These are phyloP conservation scores for Opisthocomus hoazin DNA, from an alignment of 2,113 vertebrate genomes.

Conservation along the genomic window DNA sequence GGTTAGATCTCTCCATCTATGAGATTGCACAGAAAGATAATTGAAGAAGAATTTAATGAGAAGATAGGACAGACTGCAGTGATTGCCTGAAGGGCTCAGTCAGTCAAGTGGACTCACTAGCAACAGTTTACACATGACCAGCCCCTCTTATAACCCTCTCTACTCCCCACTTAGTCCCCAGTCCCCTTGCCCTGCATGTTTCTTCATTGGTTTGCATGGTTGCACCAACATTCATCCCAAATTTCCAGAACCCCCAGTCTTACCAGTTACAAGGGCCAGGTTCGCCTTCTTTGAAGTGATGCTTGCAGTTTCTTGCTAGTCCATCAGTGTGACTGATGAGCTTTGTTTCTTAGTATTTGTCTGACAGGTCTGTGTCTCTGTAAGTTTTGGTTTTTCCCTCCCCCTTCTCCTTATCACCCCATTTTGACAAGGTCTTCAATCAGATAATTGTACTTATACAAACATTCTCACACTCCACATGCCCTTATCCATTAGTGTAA, in stretches of 20 bases:
- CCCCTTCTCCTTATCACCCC: not conserved
- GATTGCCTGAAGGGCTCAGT: not conserved
- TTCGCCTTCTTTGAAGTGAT: not conserved
- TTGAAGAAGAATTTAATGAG: not conserved
- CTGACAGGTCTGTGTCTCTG: not conserved
- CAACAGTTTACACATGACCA: not conserved
- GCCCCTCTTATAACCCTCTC: not conserved
- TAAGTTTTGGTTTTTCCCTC: not conserved
- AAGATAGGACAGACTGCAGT: not conserved
- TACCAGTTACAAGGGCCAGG: not conserved
- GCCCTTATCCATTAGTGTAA: not conserved
- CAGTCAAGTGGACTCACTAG: not conserved
- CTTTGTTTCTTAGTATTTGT: not conserved
- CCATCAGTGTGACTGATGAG: not conserved
- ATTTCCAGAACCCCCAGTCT: not conserved
- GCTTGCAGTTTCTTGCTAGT: not conserved
- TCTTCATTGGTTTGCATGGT: not conserved
- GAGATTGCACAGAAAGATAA: not conserved
- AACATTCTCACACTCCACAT: not conserved
- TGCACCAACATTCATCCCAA: not conserved
- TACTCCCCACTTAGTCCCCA: not conserved
- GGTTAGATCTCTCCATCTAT: too few species aligned
- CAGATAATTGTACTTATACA: not conserved
- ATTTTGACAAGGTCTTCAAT: not conserved
- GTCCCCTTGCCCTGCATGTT: not conserved